These are phyloP conservation scores for Vidua macroura DNA, from an alignment of 2,113 vertebrate species.

Conservation along the genomic window DNA sequence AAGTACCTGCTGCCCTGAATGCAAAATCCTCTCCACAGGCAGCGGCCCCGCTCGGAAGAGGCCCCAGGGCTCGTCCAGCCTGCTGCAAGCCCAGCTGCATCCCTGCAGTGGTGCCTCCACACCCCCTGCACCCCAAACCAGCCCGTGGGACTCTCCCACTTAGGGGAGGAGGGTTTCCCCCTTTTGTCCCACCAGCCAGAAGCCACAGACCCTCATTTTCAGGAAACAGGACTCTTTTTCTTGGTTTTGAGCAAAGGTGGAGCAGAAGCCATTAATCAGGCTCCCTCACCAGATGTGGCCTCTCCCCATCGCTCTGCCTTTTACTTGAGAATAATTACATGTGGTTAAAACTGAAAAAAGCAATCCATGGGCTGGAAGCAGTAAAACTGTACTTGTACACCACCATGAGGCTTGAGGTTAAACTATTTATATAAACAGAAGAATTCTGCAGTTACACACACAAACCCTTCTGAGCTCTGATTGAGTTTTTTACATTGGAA, in stretches of 20 bases:
- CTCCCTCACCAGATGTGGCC: not conserved
- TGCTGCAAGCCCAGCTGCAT: not conserved
- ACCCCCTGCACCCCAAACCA: not conserved
- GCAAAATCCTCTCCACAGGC: not conserved
- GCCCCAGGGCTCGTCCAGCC: not conserved
- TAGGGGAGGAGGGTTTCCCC: fast-evolving
- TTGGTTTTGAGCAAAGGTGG: not conserved
- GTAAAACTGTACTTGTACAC: constrained; percentile 56
- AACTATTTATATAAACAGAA: not conserved
- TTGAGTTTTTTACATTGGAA: not conserved
- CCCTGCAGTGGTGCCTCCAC: not conserved
- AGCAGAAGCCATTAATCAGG: not conserved
- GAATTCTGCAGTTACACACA: not conserved
- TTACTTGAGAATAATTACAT: not conserved
- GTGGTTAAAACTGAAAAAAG: not conserved
- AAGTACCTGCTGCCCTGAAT: not conserved
- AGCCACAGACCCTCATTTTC: not conserved
- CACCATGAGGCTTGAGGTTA: constrained; percentile 60
- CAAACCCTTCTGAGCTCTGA: not conserved
- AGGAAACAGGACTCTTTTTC: too few species aligned
- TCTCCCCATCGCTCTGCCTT: fast-evolving
- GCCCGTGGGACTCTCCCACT: not conserved
- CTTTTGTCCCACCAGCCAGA: not conserved
- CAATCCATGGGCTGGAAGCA: not conserved
- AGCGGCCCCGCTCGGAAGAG: fast-evolving